Conservation (phyloP, 1,140 invertebrate species). For the Lepidurus packardi region DNA sequence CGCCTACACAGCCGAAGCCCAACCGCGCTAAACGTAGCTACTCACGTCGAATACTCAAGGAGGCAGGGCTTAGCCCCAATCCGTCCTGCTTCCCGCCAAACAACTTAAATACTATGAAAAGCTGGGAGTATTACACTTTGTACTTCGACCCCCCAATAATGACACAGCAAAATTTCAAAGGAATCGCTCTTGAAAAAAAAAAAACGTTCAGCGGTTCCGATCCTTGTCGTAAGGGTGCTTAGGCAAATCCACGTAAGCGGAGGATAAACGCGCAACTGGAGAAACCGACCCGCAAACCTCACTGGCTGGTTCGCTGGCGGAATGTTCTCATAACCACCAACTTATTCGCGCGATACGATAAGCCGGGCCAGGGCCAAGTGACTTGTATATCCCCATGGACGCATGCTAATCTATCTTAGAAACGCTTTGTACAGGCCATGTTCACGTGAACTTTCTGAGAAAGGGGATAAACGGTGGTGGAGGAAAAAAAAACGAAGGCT, state of each 20-base stretch:
- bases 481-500: background rate
- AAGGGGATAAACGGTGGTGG: background rate
- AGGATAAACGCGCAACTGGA: background rate
- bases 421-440: background rate
- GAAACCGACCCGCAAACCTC: no score
- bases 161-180: background rate
- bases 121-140: background rate
- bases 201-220: background rate
- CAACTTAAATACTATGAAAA: background rate
- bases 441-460: background rate
- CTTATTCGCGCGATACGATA: conserved; percentile 3
- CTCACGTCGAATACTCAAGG: background rate
- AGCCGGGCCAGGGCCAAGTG: background rate
- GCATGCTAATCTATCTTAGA: conserved; percentile 1
- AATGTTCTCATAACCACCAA: background rate
- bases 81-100: background rate
- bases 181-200: background rate
- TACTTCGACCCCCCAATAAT: conserved; percentile 8
- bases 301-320: background rate
- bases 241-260: background rate
- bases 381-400: background rate
- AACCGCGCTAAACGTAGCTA: background rate
- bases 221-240: background rate
- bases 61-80: background rate
- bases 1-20: background rate